Evolutionary conservation across 2,888 invertebrate genomes (phyloP).

Genomic region (Cancer borealis): DNA sequence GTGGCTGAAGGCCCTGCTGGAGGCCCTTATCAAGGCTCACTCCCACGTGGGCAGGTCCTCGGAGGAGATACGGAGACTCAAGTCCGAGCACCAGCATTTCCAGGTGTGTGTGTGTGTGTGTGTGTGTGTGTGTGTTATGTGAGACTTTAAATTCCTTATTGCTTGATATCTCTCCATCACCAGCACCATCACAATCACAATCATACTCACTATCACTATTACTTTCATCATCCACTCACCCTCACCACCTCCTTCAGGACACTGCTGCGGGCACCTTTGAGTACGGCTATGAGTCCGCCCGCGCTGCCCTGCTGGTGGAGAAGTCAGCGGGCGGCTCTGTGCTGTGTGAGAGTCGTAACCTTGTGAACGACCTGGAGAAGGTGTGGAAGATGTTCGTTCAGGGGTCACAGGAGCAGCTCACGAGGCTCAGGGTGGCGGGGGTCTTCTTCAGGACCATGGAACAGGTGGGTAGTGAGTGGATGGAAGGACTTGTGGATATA

Average conservation of each 20-base stretch:
- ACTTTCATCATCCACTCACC: neutral
- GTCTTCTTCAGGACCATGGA: slow-evolving; percentile 86
- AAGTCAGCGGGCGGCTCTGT: slow-evolving; percentile 82
- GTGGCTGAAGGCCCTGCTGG: slow-evolving; percentile 89
- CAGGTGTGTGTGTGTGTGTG: slow-evolving; percentile 78
- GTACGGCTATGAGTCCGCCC: slow-evolving; percentile 89
- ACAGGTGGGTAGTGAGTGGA: slow-evolving; percentile 79
- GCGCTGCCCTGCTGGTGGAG: slow-evolving; percentile 87
- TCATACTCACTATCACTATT: neutral
- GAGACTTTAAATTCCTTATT: neutral
- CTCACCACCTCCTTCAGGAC: slow-evolving; percentile 81
- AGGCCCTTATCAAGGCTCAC: slow-evolving; percentile 86
- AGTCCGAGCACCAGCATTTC: slow-evolving; percentile 81
- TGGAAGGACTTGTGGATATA: neutral
- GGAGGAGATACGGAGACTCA: slow-evolving; percentile 87
- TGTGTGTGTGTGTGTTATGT: slow-evolving; percentile 30
- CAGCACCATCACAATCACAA: neutral
- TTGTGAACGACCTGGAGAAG: slow-evolving; percentile 84
- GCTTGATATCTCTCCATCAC: neutral
- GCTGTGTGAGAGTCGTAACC: slow-evolving; percentile 81
- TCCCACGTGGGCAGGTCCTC: slow-evolving; percentile 87
- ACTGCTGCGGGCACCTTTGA: slow-evolving; percentile 85
- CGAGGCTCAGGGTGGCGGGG: slow-evolving; percentile 87
- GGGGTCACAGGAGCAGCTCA: slow-evolving; percentile 88
- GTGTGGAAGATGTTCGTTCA: slow-evolving; percentile 86